Conservation (phyloP, 2,113 vertebrate species). For the Columba janthina region DNA sequence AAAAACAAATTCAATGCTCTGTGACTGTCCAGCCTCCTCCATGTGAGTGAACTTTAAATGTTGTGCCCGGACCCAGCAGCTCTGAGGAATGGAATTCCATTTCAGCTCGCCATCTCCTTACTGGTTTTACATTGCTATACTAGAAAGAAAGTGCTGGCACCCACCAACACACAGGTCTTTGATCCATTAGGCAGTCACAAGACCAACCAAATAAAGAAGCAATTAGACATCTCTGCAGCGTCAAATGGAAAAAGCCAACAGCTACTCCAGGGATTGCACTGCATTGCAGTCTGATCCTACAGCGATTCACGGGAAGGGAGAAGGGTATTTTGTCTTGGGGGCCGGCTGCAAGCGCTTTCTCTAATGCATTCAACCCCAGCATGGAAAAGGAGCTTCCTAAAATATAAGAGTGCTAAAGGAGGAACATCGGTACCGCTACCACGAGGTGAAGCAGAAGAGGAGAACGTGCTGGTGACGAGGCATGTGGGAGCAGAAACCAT, state of each 20-base stretch:
- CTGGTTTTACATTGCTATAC: neutral
- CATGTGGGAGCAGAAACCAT: neutral
- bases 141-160: neutral
- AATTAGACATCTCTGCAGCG: neutral
- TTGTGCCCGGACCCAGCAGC: neutral
- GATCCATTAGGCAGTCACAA: neutral
- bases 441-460: neutral
- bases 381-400: neutral
- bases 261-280: neutral
- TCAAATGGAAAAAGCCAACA: neutral
- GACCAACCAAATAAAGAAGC: neutral
- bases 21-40: neutral
- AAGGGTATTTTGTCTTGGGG: neutral
- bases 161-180: neutral
- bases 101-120: neutral
- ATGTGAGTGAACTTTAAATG: too few species aligned
- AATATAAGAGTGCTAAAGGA: neutral
- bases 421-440: neutral
- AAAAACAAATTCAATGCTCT: neutral
- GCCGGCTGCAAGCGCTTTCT: neutral
- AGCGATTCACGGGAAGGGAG: neutral
- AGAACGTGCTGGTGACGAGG: neutral
- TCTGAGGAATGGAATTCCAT: neutral
- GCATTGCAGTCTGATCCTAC: accelerated
- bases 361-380: neutral